Evolutionary conservation across 1,140 invertebrate species (phyloP).

Genomic region (Conopomorpha cramerella): DNA sequence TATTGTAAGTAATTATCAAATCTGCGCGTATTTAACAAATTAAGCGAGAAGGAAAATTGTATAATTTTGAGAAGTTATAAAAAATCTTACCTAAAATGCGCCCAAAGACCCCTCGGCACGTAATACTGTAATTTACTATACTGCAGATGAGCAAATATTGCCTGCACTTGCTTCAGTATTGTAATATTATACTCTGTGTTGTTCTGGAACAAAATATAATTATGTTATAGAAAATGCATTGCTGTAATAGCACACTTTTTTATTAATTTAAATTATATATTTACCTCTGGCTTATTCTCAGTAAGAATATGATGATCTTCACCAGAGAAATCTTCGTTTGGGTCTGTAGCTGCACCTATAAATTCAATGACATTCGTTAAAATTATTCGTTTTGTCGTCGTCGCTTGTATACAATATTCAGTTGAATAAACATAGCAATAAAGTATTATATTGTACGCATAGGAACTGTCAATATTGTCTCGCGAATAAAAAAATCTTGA

Average conservation of each 20-base stretch:
- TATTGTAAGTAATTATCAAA: too few relatives aligned
- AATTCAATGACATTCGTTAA: conserved; percentile 5
- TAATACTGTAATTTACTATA: conserved; percentile 97
- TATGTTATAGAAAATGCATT: conserved; percentile 4
- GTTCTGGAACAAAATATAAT: conserved; percentile 28
- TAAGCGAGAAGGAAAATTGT: conserved; percentile 1
- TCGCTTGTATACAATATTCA: too few relatives aligned
- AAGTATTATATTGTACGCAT: too few relatives aligned
- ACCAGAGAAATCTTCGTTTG: conserved; percentile 88
- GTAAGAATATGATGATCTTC: conserved; percentile 65
- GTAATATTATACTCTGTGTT: conserved; percentile 91
- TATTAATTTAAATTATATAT: background rate
- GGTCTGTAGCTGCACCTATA: conserved; percentile 81
- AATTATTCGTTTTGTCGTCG: conserved; percentile 2
- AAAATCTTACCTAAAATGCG: conserved; percentile 94
- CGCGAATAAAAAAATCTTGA: too few relatives aligned
- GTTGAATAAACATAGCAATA: too few relatives aligned
- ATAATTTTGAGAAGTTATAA: too few relatives aligned
- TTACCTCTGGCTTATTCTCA: conserved; percentile 46
- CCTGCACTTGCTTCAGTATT: conserved; percentile 96
- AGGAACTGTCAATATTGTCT: too few relatives aligned
- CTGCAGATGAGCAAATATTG: conserved; percentile 96
- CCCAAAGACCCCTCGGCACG: conserved; percentile 95
- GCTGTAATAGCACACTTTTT: background rate
- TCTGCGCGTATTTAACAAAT: too few relatives aligned